phyloP scores from a whole-genome alignment of 1,140 invertebrate genomes.

The Telenomus remus region DNA sequence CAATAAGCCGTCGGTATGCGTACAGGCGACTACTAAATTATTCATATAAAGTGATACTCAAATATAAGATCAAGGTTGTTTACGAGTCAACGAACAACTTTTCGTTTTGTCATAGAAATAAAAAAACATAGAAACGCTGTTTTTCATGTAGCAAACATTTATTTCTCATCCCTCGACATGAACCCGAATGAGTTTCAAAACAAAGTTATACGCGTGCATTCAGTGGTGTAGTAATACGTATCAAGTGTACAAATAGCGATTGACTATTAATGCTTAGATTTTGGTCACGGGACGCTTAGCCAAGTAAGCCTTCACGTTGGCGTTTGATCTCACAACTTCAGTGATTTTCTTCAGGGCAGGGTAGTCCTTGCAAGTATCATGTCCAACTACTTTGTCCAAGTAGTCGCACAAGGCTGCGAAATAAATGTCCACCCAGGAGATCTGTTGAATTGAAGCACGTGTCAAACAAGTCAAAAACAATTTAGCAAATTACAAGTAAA shows the following conservation, averaged over 20 bases:
- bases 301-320: constrained; percentile 70
- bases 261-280: constrained; percentile 30
- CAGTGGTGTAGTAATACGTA: neutral
- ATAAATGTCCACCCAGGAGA: constrained; percentile 71
- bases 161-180: constrained; percentile 20
- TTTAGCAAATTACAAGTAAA: no score
- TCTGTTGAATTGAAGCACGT: no score
- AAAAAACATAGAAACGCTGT: constrained; percentile 3
- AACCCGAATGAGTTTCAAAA: constrained; percentile 3
- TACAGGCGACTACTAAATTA: constrained; percentile 16
- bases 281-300: constrained; percentile 67
- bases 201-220: constrained; percentile 8
- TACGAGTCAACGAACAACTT: constrained; percentile 10
- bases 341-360: constrained; percentile 66
- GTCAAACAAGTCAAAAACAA: no score
- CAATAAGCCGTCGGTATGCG: constrained; percentile 4
- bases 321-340: constrained; percentile 64
- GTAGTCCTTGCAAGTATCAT: constrained; percentile 61
- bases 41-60: constrained; percentile 44
- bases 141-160: constrained; percentile 14
- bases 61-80: constrained; percentile 39
- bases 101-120: constrained; percentile 30
- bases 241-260: constrained; percentile 2
- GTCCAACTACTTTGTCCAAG: constrained; percentile 53
- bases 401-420: constrained; percentile 63